phyloP scores from a whole-genome alignment of 1,140 invertebrate genomes.

The Hermatobates lingyangjiaoensis region DNA sequence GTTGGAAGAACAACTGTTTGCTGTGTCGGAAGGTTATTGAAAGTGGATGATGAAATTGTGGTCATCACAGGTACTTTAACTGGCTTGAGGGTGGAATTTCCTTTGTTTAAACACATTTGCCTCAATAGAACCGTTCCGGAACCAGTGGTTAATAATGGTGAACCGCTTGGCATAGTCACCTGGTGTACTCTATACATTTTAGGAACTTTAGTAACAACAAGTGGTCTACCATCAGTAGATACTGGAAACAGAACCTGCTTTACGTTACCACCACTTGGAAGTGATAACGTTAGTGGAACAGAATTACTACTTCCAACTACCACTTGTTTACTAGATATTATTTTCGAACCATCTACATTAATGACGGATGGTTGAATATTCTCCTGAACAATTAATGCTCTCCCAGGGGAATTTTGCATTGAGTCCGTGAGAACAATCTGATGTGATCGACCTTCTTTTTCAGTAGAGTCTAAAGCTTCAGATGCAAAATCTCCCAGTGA shows the following conservation, averaged over 20 bases:
- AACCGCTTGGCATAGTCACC: constrained; percentile 17
- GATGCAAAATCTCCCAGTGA: constrained; percentile 13
- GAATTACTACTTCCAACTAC: constrained; percentile 16
- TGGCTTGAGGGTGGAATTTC: constrained; percentile 16
- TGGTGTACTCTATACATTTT: constrained; percentile 20
- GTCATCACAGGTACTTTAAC: constrained; percentile 16
- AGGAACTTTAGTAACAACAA: constrained; percentile 19
- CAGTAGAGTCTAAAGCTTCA: constrained; percentile 13
- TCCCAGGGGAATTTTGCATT: constrained; percentile 19
- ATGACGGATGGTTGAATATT: constrained; percentile 21
- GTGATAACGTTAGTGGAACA: constrained; percentile 13
- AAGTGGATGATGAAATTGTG: constrained; percentile 10
- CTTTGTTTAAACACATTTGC: constrained; percentile 18
- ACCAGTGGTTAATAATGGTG: constrained; percentile 12
- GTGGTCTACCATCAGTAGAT: constrained; percentile 15
- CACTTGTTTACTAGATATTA: constrained; percentile 17
- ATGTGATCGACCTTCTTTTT: constrained; percentile 10
- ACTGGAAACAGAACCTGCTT: constrained; percentile 19
- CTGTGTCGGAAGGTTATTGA: constrained; percentile 12
- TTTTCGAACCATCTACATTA: constrained; percentile 15
- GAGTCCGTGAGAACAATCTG: constrained; percentile 12
- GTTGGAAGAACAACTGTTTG: constrained; percentile 18
- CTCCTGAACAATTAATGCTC: constrained; percentile 29
- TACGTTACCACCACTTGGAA: constrained; percentile 14
- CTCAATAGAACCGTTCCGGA: constrained; percentile 16